phyloP scores from a whole-genome alignment of 2,797 vertebrate species.

The Parambassis ranga region DNA sequence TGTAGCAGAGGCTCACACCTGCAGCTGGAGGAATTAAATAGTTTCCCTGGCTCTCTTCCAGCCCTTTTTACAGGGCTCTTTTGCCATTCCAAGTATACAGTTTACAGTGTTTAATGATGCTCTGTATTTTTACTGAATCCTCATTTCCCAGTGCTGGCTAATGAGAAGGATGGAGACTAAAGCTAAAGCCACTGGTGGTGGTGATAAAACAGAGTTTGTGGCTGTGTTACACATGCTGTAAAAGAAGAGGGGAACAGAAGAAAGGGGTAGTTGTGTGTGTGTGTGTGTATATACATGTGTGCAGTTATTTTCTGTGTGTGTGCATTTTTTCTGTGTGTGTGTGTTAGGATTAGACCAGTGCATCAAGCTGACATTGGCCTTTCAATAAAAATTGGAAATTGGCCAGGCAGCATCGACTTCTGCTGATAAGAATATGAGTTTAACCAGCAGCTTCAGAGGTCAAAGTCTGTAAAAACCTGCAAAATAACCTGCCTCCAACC shows the following conservation, averaged over 20 bases:
- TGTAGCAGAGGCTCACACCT: slow-evolving; percentile 64
- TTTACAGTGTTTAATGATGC: slow-evolving; percentile 81
- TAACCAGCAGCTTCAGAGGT: slow-evolving; percentile 15
- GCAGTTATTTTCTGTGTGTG: not conserved
- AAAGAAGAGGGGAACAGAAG: slow-evolving; percentile 35
- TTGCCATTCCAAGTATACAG: slow-evolving; percentile 73
- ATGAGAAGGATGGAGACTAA: slow-evolving; percentile 69
- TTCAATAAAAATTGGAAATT: slow-evolving; percentile 32
- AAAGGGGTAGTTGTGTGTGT: slow-evolving; percentile 8
- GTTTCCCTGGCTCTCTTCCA: slow-evolving; percentile 74
- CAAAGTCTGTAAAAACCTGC: slow-evolving; percentile 12
- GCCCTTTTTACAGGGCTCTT: slow-evolving; percentile 67
- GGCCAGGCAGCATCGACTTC: slow-evolving; percentile 13
- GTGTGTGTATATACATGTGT: not conserved
- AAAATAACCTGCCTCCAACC: not conserved
- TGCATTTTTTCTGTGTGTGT: not conserved
- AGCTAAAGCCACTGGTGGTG: slow-evolving; percentile 52
- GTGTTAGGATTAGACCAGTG: slow-evolving; percentile 16
- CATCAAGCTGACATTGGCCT: slow-evolving; percentile 20
- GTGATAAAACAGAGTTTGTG: slow-evolving; percentile 72
- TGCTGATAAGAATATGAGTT: slow-evolving; percentile 24
- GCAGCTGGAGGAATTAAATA: slow-evolving; percentile 79
- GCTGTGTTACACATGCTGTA: slow-evolving; percentile 63
- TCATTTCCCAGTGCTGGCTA: slow-evolving; percentile 69
- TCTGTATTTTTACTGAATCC: slow-evolving; percentile 79